Percentiles rank a stretch among this genome's conserved stretches.
Evolutionary conservation across 2,797 vertebrate species (phyloP).

Genomic region (Melanotaenia trifasciata): DNA sequence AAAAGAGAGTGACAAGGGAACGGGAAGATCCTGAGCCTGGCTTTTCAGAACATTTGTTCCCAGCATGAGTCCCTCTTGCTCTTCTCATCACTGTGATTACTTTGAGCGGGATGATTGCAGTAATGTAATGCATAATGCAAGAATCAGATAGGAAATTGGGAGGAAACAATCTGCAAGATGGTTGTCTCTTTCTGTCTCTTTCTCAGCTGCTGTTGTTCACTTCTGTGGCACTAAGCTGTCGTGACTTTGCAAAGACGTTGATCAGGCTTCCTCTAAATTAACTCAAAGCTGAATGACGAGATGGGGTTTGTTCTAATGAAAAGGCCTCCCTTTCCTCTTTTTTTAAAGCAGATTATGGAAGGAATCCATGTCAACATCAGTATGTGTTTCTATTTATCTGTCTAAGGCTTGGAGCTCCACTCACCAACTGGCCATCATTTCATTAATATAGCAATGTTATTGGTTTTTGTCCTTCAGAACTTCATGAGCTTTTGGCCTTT

Average conservation of each 20-base stretch:
- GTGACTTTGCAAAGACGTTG: slow-evolving; percentile 53
- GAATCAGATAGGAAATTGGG: slow-evolving; percentile 12
- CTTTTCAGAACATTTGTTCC: slow-evolving; percentile 39
- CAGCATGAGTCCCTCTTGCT: slow-evolving; percentile 27
- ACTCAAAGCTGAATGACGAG: slow-evolving; percentile 43
- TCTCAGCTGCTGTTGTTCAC: slow-evolving; percentile 54
- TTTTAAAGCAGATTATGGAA: slow-evolving; percentile 15
- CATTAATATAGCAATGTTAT: slow-evolving; percentile 12
- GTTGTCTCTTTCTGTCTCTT: slow-evolving; percentile 29
- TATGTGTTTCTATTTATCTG: slow-evolving; percentile 5
- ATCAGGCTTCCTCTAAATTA: slow-evolving; percentile 49
- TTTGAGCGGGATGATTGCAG: slow-evolving; percentile 42
- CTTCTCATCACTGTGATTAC: slow-evolving; percentile 57
- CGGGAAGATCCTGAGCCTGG: slow-evolving; percentile 6
- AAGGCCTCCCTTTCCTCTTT: background rate
- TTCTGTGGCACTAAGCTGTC: slow-evolving; percentile 38
- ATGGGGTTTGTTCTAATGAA: slow-evolving; percentile 27
- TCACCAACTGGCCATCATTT: slow-evolving; percentile 8
- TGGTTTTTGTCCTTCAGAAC: background rate
- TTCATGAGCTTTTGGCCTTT: slow-evolving; percentile 6
- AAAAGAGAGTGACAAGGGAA: slow-evolving; percentile 32
- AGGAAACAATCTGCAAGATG: slow-evolving; percentile 18
- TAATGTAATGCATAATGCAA: slow-evolving; percentile 35
- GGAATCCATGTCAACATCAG: slow-evolving; percentile 25
- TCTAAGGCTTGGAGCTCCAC: slow-evolving; percentile 7